Evolutionary conservation across 2,888 invertebrate species (phyloP).

Genomic region (Agapetus fuscipes): DNA sequence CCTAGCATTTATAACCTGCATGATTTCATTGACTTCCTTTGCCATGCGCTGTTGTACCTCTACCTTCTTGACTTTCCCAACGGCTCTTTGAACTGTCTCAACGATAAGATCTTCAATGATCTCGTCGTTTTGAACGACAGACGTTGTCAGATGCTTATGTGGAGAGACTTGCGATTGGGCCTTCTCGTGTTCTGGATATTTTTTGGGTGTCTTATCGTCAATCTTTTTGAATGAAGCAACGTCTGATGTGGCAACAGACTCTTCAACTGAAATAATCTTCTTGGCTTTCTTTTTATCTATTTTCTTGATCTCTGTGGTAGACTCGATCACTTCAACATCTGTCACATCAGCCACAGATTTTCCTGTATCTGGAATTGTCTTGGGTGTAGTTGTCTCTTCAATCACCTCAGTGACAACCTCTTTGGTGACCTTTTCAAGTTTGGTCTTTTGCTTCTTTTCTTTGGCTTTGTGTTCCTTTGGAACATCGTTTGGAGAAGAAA

Average conservation of each 20-base stretch:
- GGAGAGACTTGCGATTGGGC: slow-evolving; percentile 43
- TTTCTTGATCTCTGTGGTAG: slow-evolving; percentile 36
- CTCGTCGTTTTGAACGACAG: slow-evolving; percentile 49
- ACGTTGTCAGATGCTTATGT: slow-evolving; percentile 47
- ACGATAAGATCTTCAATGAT: slow-evolving; percentile 43
- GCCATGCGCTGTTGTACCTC: slow-evolving; percentile 50
- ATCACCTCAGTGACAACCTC: slow-evolving; percentile 25
- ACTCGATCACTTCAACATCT: slow-evolving; percentile 47
- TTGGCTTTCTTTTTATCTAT: slow-evolving; percentile 39
- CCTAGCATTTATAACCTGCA: slow-evolving; percentile 63
- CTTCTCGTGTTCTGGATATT: slow-evolving; percentile 34
- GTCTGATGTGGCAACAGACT: slow-evolving; percentile 50
- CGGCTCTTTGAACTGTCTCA: slow-evolving; percentile 44
- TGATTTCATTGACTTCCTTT: slow-evolving; percentile 64
- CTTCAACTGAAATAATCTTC: slow-evolving; percentile 45
- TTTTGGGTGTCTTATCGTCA: slow-evolving; percentile 41
- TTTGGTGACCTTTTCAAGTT: slow-evolving; percentile 39
- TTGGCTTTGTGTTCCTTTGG: slow-evolving; percentile 36
- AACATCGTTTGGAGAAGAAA: slow-evolving; percentile 45
- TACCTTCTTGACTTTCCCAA: slow-evolving; percentile 43
- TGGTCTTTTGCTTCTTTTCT: slow-evolving; percentile 40
- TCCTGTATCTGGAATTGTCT: slow-evolving; percentile 39
- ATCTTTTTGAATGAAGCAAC: slow-evolving; percentile 54
- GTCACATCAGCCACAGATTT: slow-evolving; percentile 36
- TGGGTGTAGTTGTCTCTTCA: slow-evolving; percentile 25